Evolutionary conservation across 1,140 invertebrate species (phyloP).

Genomic region (Panagrolaimus sp.): DNA sequence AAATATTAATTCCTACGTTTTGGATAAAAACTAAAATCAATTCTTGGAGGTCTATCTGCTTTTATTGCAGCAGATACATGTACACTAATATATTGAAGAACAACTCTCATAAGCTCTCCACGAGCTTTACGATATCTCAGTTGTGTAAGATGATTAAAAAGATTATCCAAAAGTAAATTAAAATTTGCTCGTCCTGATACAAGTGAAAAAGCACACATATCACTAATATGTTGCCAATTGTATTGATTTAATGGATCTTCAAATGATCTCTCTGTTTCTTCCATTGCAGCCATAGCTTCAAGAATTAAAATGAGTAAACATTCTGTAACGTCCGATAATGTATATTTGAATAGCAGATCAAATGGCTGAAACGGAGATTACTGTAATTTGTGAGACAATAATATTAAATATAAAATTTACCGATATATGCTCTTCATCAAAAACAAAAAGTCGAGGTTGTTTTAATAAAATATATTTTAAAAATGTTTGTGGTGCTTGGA

Average conservation of each 20-base stretch:
- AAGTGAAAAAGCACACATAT: background rate
- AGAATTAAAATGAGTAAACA: background rate
- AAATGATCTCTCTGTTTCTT: background rate
- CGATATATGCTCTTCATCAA: background rate
- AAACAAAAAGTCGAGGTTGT: background rate
- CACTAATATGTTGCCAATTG: slow-evolving; percentile 5
- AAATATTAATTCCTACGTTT: background rate
- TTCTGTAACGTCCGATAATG: background rate
- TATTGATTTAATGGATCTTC: slow-evolving; percentile 1
- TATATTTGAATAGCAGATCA: background rate
- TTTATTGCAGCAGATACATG: background rate
- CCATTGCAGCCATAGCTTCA: slow-evolving; percentile 8
- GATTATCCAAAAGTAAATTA: background rate
- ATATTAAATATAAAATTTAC: too few species aligned
- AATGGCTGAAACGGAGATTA: background rate
- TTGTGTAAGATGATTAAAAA: background rate
- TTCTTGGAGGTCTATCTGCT: background rate
- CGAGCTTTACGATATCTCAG: slow-evolving; percentile 2
- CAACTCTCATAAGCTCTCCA: background rate
- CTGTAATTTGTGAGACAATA: too few species aligned
- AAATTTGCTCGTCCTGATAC: background rate
- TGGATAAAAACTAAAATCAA: background rate
- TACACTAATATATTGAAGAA: background rate
- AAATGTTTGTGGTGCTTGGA: background rate
- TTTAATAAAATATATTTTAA: background rate